Evolutionary conservation across 2,113 vertebrate genomes (phyloP).

Genomic region (Larimichthys crocea): DNA sequence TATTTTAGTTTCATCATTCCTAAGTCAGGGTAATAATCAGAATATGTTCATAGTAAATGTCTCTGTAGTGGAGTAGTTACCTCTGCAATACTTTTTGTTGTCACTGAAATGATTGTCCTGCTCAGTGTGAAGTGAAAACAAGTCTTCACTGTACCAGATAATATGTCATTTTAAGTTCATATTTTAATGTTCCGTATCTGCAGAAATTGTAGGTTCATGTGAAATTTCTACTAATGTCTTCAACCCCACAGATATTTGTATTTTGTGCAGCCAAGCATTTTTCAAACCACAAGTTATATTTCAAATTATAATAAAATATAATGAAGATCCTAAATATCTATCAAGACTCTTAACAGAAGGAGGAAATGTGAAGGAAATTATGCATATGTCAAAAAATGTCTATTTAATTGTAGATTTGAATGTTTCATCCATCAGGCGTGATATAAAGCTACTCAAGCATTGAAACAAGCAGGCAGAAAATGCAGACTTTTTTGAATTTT

Average conservation of each 20-base stretch:
- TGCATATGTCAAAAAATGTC: neutral
- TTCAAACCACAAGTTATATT: neutral
- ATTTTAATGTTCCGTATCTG: neutral
- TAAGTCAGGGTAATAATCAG: neutral
- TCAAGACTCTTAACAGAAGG: neutral
- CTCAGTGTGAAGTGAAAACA: no score
- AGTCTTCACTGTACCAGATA: neutral
- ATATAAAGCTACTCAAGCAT: conserved; percentile 27
- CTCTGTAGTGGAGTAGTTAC: neutral
- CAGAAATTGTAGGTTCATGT: neutral
- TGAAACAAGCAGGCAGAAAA: conserved; percentile 22
- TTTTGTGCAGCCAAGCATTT: conserved; percentile 43
- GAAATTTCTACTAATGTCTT: conserved; percentile 3
- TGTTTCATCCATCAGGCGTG: conserved; percentile 13
- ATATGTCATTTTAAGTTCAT: neutral
- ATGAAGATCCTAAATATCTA: neutral
- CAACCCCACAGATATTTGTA: neutral
- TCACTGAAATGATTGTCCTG: neutral
- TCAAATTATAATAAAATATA: neutral
- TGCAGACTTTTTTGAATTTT: neutral
- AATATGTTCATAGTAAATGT: conserved; percentile 28
- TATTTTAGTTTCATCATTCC: conserved; percentile 58
- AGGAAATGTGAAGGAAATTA: neutral
- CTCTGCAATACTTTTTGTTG: neutral
- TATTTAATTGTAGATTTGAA: neutral